These are phyloP conservation scores for Sitta europaea DNA, from an alignment of 2,113 vertebrate species.

Conservation along the genomic window DNA sequence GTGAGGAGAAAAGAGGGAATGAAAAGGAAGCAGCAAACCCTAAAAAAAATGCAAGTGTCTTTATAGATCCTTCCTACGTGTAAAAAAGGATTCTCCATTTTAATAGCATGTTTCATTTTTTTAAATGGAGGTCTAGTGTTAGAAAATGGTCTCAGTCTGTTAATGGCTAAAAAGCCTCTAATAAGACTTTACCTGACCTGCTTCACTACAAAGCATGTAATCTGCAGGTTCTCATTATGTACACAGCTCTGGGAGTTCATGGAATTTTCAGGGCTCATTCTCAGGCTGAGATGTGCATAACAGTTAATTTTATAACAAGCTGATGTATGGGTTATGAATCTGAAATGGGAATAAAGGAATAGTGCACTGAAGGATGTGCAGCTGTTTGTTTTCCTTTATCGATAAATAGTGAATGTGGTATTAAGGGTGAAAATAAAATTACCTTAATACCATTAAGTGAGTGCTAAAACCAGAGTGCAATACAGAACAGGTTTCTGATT, in stretches of 20 bases:
- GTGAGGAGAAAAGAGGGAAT: background rate
- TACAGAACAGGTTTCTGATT: background rate
- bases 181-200: background rate
- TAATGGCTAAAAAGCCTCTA: background rate
- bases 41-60: background rate
- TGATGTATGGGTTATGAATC: background rate
- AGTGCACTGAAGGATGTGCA: rapidly evolving
- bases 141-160: background rate
- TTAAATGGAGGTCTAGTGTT: background rate
- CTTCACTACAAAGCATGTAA: background rate
- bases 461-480: background rate
- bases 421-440: background rate
- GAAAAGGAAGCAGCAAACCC: background rate
- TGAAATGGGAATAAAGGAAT: background rate
- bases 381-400: background rate
- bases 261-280: background rate
- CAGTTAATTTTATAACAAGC: background rate
- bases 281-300: background rate
- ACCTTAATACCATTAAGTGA: background rate
- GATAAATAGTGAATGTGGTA: background rate
- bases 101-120: background rate
- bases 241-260: background rate
- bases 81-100: background rate
- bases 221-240: background rate
- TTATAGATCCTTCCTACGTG: background rate